These are phyloP conservation scores for Pseudorhombus dupliciocellatus DNA, from an alignment of 2,113 vertebrate genomes.

Conservation along the genomic window DNA sequence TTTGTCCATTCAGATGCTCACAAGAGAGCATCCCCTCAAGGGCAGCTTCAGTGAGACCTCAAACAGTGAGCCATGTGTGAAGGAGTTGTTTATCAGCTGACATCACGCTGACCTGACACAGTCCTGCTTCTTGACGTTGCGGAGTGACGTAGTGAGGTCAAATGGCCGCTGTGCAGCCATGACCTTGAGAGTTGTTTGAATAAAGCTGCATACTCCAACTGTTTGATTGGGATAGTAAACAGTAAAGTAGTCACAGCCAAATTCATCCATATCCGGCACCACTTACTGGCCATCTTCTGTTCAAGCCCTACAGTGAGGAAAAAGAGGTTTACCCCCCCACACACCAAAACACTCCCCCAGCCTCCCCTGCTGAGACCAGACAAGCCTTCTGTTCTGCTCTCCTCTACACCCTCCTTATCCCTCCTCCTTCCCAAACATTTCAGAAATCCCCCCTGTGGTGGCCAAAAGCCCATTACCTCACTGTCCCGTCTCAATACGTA, in stretches of 20 bases:
- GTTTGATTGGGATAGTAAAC: not conserved
- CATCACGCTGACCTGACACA: slow-evolving; percentile 24
- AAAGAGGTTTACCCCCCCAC: not conserved
- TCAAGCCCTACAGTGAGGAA: slow-evolving; percentile 36
- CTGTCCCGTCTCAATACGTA: slow-evolving; percentile 60
- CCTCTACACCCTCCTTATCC: slow-evolving; percentile 25
- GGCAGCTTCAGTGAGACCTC: slow-evolving; percentile 49
- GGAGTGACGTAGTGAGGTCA: slow-evolving; percentile 41
- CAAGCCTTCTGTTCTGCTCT: slow-evolving; percentile 61
- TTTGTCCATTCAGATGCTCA: slow-evolving; percentile 51
- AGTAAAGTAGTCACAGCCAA: not conserved
- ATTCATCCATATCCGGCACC: not conserved
- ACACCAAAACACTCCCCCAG: slow-evolving; percentile 10
- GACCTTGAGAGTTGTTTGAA: slow-evolving; percentile 15
- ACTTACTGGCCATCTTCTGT: slow-evolving; percentile 4
- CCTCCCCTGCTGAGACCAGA: slow-evolving; percentile 72
- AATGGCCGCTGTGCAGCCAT: slow-evolving; percentile 14
- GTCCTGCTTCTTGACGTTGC: slow-evolving; percentile 42
- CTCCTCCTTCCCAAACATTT: slow-evolving; percentile 50
- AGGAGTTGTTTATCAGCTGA: slow-evolving; percentile 59
- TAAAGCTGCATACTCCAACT: slow-evolving; percentile 27
- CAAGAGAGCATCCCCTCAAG: slow-evolving; percentile 59
- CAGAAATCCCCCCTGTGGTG: slow-evolving; percentile 47
- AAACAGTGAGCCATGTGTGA: slow-evolving; percentile 47
- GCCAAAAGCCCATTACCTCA: slow-evolving; percentile 70